phyloP scores from a whole-genome alignment of 2,888 invertebrate genomes.

The Schrankia costaestrigalis region DNA sequence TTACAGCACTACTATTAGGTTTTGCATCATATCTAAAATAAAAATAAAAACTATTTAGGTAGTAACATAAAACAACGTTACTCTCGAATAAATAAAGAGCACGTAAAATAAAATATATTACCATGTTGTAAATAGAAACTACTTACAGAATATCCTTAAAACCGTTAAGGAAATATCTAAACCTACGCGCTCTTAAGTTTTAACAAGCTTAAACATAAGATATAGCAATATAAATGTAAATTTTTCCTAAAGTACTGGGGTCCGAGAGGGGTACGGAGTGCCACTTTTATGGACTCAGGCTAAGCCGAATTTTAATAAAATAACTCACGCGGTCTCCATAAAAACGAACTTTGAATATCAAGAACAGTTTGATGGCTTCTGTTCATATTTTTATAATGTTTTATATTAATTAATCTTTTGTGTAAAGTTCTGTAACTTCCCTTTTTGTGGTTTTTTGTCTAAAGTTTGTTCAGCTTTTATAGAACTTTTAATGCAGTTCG shows the following conservation, averaged over 20 bases:
- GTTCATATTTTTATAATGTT: slow-evolving; percentile 26
- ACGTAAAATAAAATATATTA: no score
- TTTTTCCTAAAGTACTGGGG: slow-evolving; percentile 32
- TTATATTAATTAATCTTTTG: slow-evolving; percentile 25
- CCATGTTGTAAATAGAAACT: no score
- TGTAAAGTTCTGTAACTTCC: slow-evolving; percentile 16
- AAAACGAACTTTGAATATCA: slow-evolving; percentile 39
- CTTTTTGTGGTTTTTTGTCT: slow-evolving; percentile 1
- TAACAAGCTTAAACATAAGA: slow-evolving; percentile 38
- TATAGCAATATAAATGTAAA: slow-evolving; percentile 49
- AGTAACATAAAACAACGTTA: no score
- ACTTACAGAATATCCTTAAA: no score
- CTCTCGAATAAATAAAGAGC: no score
- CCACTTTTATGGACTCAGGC: slow-evolving; percentile 41
- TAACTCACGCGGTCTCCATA: slow-evolving; percentile 35
- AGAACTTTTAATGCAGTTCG: no score
- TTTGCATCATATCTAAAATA: no score
- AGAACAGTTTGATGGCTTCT: slow-evolving; percentile 29
- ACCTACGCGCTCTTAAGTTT: slow-evolving; percentile 20
- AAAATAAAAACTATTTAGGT: no score
- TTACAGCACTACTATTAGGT: no score
- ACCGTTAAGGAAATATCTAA: no score
- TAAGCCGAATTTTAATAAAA: slow-evolving; percentile 43
- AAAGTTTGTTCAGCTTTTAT: slow-evolving; percentile 1
- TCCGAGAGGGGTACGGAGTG: slow-evolving; percentile 33